phyloP scores from a whole-genome alignment of 2,888 invertebrate genomes.

The Spialia ferax region DNA sequence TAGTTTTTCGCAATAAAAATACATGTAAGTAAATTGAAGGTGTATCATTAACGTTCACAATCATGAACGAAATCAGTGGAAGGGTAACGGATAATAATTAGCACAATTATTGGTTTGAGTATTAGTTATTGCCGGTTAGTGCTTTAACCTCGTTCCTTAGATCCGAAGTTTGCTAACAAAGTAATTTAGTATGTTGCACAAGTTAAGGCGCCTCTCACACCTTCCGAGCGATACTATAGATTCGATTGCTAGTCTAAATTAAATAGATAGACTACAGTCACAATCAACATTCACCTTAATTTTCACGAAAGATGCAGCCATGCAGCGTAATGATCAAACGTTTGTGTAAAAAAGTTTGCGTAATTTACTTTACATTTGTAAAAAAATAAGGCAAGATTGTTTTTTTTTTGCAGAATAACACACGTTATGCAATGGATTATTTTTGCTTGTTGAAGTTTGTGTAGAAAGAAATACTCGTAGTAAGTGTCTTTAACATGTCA shows the following conservation, averaged over 20 bases:
- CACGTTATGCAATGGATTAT: too few species aligned
- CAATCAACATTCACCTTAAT: too few species aligned
- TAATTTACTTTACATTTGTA: too few species aligned
- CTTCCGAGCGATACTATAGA: neutral
- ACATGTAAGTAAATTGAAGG: slow-evolving; percentile 9
- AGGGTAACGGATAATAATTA: slow-evolving; percentile 12
- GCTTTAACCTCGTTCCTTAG: slow-evolving; percentile 17
- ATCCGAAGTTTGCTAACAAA: slow-evolving; percentile 17
- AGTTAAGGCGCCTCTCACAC: slow-evolving; percentile 3
- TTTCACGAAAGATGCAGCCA: too few species aligned
- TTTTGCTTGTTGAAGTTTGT: too few species aligned
- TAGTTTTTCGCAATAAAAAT: neutral
- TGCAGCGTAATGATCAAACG: too few species aligned
- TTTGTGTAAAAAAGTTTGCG: too few species aligned
- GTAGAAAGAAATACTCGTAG: too few species aligned
- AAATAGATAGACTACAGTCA: too few species aligned
- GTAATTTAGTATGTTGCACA: slow-evolving; percentile 27
- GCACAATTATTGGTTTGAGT: neutral
- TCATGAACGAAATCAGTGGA: neutral
- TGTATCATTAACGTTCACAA: neutral
- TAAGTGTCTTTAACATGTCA: too few species aligned
- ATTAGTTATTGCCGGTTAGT: slow-evolving; percentile 9
- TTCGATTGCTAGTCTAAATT: neutral
- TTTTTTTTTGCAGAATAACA: too few species aligned
- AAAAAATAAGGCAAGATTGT: too few species aligned